Base-by-base conservation (phyloP, 2,113 vertebrate species). In the Halcyon malimbica region DNA sequence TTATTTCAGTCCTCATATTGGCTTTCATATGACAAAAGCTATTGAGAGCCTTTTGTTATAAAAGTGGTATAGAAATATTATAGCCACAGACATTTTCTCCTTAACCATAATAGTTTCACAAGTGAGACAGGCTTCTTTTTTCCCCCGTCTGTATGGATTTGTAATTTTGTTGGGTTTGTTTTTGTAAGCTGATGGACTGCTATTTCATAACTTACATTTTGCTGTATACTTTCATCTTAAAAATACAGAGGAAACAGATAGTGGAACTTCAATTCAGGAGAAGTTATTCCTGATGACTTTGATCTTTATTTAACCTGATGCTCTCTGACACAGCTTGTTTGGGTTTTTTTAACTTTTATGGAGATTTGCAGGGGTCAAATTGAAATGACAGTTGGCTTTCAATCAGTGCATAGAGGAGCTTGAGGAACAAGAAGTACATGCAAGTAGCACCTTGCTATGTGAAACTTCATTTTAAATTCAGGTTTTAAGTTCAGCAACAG, bases 1-100 rank as follows among this genome's bases (percentile, higher is more conserved):
- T 96, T 94, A 95, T 92, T 95, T 92, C 94, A 96, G 94, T 93
- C 78, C 42, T 94, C 74, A 16, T 18, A 13, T 63, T 48, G 78
- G 50, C 60, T 94, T 97, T 89, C 46, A 60, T 87, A 48, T 93
- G 84, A 77, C 73, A 46, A 90, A 96, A 96, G 48, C 85, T 92
- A 33, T 79, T 90, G 63, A 73, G 64, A 76, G 35, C 44, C 81
- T 96, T 74, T 87, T 87, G 63, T 59, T 87, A 64, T 57, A 69
- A 60, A 83, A 87, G 41, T 59, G 51, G 20, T 83, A 41, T 53
- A 92, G 83, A 90, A 89, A 62, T 83, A 68, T 94, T 95, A 62
- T 25, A 83, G 67, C 51, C 33, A 35, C 57, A 89, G 89, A 39
- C 60, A 26, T 91, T 91, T 87, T 93, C 56, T 89, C 50, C 54